Conservation (phyloP, 2,113 vertebrate species). For the Zosterops lateralis region DNA sequence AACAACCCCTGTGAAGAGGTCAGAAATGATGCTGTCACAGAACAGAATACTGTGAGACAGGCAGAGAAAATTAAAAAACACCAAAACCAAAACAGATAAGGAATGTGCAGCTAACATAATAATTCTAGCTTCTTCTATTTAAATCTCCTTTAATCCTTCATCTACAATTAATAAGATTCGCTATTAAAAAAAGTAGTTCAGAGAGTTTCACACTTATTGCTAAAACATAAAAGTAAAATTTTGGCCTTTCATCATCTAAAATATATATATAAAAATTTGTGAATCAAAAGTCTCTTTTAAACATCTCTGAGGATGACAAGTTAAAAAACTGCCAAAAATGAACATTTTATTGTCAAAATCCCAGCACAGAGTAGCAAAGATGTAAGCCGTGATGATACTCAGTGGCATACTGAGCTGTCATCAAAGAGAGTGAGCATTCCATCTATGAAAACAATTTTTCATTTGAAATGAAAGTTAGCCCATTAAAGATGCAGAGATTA, state of each 20-base stretch:
- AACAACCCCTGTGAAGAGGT: conserved; percentile 64
- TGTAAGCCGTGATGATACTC: neutral
- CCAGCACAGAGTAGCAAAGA: neutral
- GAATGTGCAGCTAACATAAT: neutral
- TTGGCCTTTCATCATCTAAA: conserved; percentile 74
- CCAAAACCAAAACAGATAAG: neutral
- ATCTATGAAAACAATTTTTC: conserved; percentile 2
- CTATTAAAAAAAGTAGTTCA: conserved; percentile 48
- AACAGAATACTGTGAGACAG: conserved; percentile 53
- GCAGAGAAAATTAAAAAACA: conserved; percentile 47
- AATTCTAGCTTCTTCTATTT: conserved; percentile 55
- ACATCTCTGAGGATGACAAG: conserved; percentile 42
- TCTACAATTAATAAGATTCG: conserved; percentile 75
- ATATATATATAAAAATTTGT: conserved; percentile 33
- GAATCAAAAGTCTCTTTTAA: conserved; percentile 71
- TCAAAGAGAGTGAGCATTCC: neutral
- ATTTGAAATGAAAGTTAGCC: neutral
- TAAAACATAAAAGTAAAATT: conserved; percentile 72
- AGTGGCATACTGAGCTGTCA: neutral
- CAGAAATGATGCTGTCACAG: conserved; percentile 69
- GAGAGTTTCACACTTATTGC: conserved; percentile 55
- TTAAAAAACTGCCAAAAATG: conserved; percentile 43
- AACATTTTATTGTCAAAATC: conserved; percentile 38
- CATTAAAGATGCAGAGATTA: neutral
- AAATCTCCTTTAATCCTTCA: conserved; percentile 67